Base-by-base conservation (phyloP, 1,140 invertebrate genomes). In the Drosophila asahinai region DNA sequence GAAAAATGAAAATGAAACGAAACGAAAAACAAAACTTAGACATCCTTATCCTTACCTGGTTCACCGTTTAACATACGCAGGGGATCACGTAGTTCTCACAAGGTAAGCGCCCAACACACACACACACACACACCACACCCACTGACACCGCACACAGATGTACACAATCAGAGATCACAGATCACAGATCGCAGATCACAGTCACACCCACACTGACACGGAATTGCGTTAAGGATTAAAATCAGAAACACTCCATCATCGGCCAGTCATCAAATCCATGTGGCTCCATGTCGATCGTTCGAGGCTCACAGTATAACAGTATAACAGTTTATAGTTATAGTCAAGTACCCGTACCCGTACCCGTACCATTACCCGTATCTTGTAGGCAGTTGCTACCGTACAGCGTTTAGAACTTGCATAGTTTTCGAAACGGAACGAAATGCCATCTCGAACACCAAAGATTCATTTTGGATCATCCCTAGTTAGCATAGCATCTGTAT, bases 1-100 rank as follows among this genome's bases (percentile, higher is more conserved):
- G 47, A 78, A 76, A 65, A 83, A 79, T 63, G 67, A 86, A 83
- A 72, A 81, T 49, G 62, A 81, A 75, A 80, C 61, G 72, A 71
- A 78, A 66, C 33, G 52, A 77, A 79, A 66, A 73, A 80, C 62
- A 86, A 71, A 86, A 80, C 92, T 93, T 96, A 99, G 98, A 97
- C 97, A 83, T 99, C 98, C 94, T 95, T 99, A 86, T 99, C 98
- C 94, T 95, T 99, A 90, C 98, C 98, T 77, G 98, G 98, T 80
- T 99, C 98, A 80, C 98, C 98, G 75, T 99, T 98, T 95, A 97
- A 97, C 94, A 94, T 97, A 60, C 96, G 98, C 51, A 95, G 98
- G 81, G 96, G 97, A 75, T 98, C 97, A 80, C 95, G 97, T 78
- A 97, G 97, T 80, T 98, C 97, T 91, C 98, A 98, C 93, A 98